Evolutionary conservation across 2,797 vertebrate genomes (phyloP), one percentile per base, ranked within the genome.

Genomic region (Enteromius trimaculatus): DNA sequence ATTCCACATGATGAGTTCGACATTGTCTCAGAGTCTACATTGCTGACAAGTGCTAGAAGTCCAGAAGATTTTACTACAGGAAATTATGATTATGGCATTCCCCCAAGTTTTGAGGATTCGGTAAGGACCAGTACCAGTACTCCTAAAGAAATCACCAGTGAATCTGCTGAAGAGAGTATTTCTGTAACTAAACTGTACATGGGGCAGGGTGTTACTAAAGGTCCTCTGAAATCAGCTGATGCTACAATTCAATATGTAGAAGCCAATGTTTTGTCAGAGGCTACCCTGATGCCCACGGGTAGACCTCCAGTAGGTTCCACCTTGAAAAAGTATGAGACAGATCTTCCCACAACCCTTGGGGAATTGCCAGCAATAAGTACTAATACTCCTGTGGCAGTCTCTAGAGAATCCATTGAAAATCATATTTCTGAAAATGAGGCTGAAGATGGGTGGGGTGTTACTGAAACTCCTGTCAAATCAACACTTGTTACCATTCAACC

Each of bases 41-140:
- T 75, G 17, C 34, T 68, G 17, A 9, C 14, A 16, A 80, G 39
- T 23, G 79, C 83, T 44, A 44, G 83, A 47, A 71, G 51, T 16
- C 69, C 51, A 26, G 72, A 88, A 55, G 83, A 91, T 64, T 86
- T 78, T 2, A 78, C 69, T 1, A 86, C 80, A 53, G 88, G 85
- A 14, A 47, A 81, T n/a, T 53, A 51, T 29, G 47, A 78, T 55
- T 66, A 58, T 68, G 26, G 26, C 8, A 72, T 47, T 66, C 47
- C 47, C 19, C 37, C 44, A 51, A 17, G 6, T 62, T 44, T 26
- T 29, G 19, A 37, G 49, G 49, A 75, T 31, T 65, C 64, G 3
- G 39, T 21, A 14, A 10, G 26, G 14, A 49, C 47, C 21, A 47
- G 4, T 26, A 77, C 16, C 37, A 62, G 17, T 7, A 3, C 9